These are phyloP conservation scores for Gadopsis bispinosus DNA, from an alignment of 2,797 vertebrate genomes.

Conservation along the genomic window DNA sequence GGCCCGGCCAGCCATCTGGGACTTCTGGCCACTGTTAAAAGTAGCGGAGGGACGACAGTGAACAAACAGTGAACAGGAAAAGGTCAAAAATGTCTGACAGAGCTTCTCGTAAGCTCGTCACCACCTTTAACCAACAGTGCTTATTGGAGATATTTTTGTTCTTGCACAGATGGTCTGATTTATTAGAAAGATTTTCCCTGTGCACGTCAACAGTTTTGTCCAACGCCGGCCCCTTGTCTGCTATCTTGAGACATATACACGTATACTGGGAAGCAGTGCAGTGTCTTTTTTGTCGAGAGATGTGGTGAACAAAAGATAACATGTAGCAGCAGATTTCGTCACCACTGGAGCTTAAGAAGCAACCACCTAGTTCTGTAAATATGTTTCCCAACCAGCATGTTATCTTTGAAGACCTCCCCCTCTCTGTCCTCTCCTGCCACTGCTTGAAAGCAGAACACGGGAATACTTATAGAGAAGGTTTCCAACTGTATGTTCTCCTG, in stretches of 20 bases:
- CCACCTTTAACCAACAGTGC: not conserved
- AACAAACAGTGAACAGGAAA: constrained; percentile 45
- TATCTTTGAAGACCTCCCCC: not conserved
- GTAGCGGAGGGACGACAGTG: constrained; percentile 34
- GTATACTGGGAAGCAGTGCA: not conserved
- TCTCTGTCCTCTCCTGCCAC: not conserved
- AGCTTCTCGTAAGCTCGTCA: constrained; percentile 35
- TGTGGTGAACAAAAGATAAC: constrained; percentile 7
- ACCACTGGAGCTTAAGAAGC: not conserved
- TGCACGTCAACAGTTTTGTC: not conserved
- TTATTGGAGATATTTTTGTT: not conserved
- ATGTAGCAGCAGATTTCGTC: constrained; percentile 4
- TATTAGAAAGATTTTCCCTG: not conserved
- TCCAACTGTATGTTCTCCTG: not conserved
- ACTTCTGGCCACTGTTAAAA: constrained; percentile 65
- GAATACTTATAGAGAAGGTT: not conserved
- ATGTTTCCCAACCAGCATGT: constrained; percentile 14
- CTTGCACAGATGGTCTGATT: not conserved
- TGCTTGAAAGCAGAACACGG: not conserved
- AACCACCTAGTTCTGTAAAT: constrained; percentile 15
- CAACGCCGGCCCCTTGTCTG: constrained; percentile 8
- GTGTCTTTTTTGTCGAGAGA: constrained; percentile 11
- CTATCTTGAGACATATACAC: not conserved
- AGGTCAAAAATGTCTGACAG: constrained; percentile 42
- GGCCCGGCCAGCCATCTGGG: constrained; percentile 49